Evolutionary conservation across 2,888 invertebrate species (phyloP).

Genomic region (Acronicta alni): DNA sequence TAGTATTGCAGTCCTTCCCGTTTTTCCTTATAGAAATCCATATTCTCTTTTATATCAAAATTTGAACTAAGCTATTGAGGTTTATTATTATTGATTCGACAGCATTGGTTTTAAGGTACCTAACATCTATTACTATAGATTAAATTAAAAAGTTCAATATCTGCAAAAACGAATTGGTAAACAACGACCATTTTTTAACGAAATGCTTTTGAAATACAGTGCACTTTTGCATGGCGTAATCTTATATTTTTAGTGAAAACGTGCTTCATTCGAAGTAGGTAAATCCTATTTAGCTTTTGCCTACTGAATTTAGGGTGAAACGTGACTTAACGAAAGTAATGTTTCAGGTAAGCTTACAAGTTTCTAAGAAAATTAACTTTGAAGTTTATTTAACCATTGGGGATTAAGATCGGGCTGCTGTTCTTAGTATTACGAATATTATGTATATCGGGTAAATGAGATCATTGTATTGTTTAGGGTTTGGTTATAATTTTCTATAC

Average conservation of each 20-base stretch:
- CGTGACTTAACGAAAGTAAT: slow-evolving; percentile 14
- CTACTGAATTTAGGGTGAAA: slow-evolving; percentile 6
- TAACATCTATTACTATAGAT: too few species aligned
- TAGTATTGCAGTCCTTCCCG: too few species aligned
- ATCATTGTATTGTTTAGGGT: too few species aligned
- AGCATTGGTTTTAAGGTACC: too few species aligned
- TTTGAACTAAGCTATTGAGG: too few species aligned
- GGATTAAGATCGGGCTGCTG: slow-evolving; percentile 2
- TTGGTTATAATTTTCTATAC: too few species aligned
- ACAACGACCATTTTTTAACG: background rate
- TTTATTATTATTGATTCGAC: too few species aligned
- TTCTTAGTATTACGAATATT: slow-evolving; percentile 2
- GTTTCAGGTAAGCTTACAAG: background rate
- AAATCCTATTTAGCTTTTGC: slow-evolving; percentile 21
- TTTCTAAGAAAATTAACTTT: slow-evolving; percentile 19
- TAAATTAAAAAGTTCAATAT: too few species aligned
- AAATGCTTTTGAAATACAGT: background rate
- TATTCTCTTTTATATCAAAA: too few species aligned
- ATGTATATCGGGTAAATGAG: background rate
- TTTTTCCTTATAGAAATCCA: too few species aligned
- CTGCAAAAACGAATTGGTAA: too few species aligned
- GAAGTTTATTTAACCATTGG: slow-evolving; percentile 6
- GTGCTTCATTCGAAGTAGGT: slow-evolving; percentile 25
- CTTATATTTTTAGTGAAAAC: slow-evolving; percentile 13
- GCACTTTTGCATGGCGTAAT: slow-evolving; percentile 13